Percentiles rank a stretch among this genome's conserved stretches.
Conservation (phyloP, 2,797 vertebrate species). For the Syndactyla subalaris region DNA sequence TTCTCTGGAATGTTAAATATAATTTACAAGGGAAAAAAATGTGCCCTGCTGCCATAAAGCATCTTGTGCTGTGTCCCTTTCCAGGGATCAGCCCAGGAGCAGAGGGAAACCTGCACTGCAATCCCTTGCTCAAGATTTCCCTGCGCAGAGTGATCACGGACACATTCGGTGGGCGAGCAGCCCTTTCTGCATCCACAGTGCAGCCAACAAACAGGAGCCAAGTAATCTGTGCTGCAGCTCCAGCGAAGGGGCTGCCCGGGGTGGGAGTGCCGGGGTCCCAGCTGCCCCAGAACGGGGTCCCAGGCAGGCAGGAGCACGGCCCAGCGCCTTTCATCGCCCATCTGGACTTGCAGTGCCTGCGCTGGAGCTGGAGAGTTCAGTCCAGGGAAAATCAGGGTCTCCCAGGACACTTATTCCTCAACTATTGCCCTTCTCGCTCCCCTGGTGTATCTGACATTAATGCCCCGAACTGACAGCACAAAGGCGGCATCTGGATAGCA, state of each 20-base stretch:
- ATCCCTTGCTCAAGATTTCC: neutral
- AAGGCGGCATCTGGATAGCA: slow-evolving; percentile 61
- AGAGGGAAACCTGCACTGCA: neutral
- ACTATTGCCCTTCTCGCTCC: slow-evolving; percentile 51
- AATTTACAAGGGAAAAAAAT: slow-evolving; percentile 72
- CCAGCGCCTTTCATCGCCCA: slow-evolving; percentile 32
- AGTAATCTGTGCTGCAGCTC: slow-evolving; percentile 1
- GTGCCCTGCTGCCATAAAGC: slow-evolving; percentile 47
- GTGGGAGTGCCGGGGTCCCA: neutral
- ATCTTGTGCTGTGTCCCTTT: neutral
- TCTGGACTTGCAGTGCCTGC: neutral
- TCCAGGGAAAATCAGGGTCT: slow-evolving; percentile 1
- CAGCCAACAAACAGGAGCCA: neutral
- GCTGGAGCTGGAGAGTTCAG: neutral
- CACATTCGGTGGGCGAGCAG: neutral
- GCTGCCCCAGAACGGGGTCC: neutral
- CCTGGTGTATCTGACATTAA: slow-evolving; percentile 47
- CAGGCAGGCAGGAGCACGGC: neutral
- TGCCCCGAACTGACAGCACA: slow-evolving; percentile 49
- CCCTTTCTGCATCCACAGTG: neutral
- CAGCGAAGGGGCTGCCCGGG: neutral
- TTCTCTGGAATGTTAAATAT: slow-evolving; percentile 82
- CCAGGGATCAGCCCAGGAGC: neutral
- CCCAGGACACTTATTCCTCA: slow-evolving; percentile 49
- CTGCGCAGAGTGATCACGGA: neutral